phyloP scores from a whole-genome alignment of 2,888 invertebrate species.

The Chrysolina oricalcia region DNA sequence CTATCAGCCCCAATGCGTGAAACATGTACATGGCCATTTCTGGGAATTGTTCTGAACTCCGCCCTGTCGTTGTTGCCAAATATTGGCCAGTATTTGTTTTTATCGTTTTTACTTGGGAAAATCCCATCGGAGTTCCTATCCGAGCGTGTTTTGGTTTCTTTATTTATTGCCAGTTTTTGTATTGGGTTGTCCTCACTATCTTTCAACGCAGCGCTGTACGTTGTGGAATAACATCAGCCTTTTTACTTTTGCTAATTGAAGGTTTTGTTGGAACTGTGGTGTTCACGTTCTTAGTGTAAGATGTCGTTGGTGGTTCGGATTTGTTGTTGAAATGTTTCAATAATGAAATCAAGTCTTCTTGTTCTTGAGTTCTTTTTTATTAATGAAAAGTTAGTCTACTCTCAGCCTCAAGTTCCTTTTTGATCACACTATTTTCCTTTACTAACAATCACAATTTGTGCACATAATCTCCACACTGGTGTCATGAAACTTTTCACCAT shows the following conservation, averaged over 20 bases:
- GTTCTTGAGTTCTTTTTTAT: background rate
- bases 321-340: background rate
- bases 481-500: no score
- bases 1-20: slow-evolving; percentile 12
- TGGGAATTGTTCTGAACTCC: background rate
- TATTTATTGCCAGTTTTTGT: slow-evolving; percentile 5
- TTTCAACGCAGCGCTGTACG: no score
- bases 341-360: background rate
- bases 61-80: background rate
- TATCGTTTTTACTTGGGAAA: background rate
- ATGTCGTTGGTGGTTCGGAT: slow-evolving; percentile 1
- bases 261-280: background rate
- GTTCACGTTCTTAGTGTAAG: background rate
- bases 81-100: slow-evolving; percentile 2
- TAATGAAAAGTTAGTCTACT: no score
- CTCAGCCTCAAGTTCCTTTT: no score
- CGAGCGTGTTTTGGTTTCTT: background rate
- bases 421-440: no score
- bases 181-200: no score
- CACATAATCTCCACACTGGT: no score
- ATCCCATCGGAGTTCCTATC: background rate
- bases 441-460: no score
- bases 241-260: no score
- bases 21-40: background rate
- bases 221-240: no score